Conservation (phyloP, 1,140 invertebrate genomes). For the Dinoponera quadriceps region DNA sequence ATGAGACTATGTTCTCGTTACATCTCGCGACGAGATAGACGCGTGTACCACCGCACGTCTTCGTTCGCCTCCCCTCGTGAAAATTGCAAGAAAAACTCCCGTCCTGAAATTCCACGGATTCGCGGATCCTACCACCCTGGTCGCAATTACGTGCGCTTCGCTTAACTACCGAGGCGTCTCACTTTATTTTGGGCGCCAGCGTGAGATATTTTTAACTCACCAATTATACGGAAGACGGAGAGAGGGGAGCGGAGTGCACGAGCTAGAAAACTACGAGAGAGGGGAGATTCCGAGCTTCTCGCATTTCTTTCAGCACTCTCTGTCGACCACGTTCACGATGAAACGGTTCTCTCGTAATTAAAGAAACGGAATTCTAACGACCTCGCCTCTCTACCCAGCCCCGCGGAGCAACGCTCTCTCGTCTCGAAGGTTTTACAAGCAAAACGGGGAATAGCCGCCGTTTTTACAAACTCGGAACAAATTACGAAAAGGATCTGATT, state of each 20-base stretch:
- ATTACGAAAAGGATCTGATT: constrained; percentile 27
- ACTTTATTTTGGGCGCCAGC: constrained; percentile 67
- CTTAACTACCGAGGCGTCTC: constrained; percentile 67
- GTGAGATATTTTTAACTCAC: constrained; percentile 75
- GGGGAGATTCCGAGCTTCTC: constrained; percentile 62
- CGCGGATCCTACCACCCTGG: constrained; percentile 32
- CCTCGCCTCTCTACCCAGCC: not conserved
- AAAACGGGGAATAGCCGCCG: not conserved
- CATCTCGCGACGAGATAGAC: not conserved
- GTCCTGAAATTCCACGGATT: constrained; percentile 62
- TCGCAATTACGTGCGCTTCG: constrained; percentile 66
- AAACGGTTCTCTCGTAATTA: constrained; percentile 71
- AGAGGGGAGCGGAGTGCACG: not conserved
- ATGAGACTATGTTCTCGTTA: constrained; percentile 19
- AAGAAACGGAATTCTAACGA: constrained; percentile 71
- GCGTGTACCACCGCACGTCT: not conserved
- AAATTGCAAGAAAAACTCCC: constrained; percentile 63
- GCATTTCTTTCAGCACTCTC: constrained; percentile 68
- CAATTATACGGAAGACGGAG: constrained; percentile 63
- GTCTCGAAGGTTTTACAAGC: constrained; percentile 51
- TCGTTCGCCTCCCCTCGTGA: constrained; percentile 1
- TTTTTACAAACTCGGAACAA: constrained; percentile 37
- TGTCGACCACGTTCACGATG: constrained; percentile 59
- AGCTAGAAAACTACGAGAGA: not conserved
- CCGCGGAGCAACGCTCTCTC: constrained; percentile 21